These are phyloP conservation scores for Catamblyrhynchus diadema DNA, from an alignment of 2,797 vertebrate genomes.

Conservation along the genomic window DNA sequence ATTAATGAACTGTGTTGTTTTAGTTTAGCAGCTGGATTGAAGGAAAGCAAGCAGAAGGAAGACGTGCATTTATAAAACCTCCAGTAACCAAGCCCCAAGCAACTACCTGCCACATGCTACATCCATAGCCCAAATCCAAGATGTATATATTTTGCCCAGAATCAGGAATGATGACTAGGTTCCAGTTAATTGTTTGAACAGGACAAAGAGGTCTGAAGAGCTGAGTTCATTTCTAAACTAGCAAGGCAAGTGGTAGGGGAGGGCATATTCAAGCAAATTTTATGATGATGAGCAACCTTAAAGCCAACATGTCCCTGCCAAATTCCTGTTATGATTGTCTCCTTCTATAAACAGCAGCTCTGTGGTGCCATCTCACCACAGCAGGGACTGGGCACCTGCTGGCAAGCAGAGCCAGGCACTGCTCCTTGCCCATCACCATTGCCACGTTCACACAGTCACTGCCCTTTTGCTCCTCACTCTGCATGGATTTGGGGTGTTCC, in stretches of 20 bases:
- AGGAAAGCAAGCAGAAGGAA: not conserved
- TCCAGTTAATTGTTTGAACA: not conserved
- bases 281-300: not conserved
- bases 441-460: not conserved
- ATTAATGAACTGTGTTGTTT: not conserved
- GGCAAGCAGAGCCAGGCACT: not conserved
- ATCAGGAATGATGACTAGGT: not conserved
- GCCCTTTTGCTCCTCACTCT: not conserved
- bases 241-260: not conserved
- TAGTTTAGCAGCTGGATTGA: not conserved
- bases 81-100: not conserved
- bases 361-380: not conserved
- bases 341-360: not conserved
- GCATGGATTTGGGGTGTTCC: accelerated
- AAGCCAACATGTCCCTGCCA: not conserved
- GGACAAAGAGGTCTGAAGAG: not conserved
- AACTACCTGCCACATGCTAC: not conserved
- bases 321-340: not conserved
- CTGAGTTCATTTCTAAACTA: not conserved
- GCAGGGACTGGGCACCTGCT: not conserved
- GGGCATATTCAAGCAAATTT: not conserved
- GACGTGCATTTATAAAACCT: not conserved
- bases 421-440: not conserved
- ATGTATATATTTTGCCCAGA: not conserved
- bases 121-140: not conserved